These are phyloP conservation scores for Potamarius usumacintae DNA, from an alignment of 2,113 vertebrate genomes.

Conservation along the genomic window DNA sequence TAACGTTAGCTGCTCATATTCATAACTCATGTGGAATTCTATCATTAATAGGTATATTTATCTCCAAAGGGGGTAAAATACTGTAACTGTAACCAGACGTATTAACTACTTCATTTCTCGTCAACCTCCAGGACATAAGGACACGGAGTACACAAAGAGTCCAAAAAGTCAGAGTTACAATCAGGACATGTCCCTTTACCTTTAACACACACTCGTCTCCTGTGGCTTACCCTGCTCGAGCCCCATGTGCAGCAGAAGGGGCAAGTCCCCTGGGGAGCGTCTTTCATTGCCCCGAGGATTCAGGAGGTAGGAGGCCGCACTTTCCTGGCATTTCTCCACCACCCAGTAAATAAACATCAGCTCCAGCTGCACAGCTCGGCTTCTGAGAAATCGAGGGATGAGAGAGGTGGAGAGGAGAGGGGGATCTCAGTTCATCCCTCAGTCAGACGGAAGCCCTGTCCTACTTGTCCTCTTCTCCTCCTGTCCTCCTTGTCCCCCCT, in stretches of 20 bases:
- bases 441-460: slow-evolving; percentile 24
- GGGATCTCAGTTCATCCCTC: slow-evolving; percentile 39
- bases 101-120: not conserved
- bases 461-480: not conserved
- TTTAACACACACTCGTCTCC: not conserved
- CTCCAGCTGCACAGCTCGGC: slow-evolving; percentile 48
- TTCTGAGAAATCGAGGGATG: slow-evolving; percentile 44
- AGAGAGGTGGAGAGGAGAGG: slow-evolving; percentile 3
- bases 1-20: slow-evolving; percentile 27
- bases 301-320: slow-evolving; percentile 49
- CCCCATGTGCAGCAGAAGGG: slow-evolving; percentile 33
- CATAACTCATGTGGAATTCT: not conserved
- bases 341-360: slow-evolving; percentile 55
- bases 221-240: slow-evolving; percentile 7
- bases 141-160: not conserved
- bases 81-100: not conserved
- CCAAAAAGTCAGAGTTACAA: not conserved
- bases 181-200: not conserved
- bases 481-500: not conserved
- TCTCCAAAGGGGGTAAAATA: not conserved
- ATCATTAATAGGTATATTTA: slow-evolving; percentile 13
- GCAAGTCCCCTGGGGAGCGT: slow-evolving; percentile 53
- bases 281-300: slow-evolving; percentile 58
- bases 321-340: slow-evolving; percentile 61
- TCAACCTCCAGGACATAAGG: not conserved